Evolutionary conservation across 2,888 invertebrate species (phyloP).

Genomic region (Heliconius ismenius): DNA sequence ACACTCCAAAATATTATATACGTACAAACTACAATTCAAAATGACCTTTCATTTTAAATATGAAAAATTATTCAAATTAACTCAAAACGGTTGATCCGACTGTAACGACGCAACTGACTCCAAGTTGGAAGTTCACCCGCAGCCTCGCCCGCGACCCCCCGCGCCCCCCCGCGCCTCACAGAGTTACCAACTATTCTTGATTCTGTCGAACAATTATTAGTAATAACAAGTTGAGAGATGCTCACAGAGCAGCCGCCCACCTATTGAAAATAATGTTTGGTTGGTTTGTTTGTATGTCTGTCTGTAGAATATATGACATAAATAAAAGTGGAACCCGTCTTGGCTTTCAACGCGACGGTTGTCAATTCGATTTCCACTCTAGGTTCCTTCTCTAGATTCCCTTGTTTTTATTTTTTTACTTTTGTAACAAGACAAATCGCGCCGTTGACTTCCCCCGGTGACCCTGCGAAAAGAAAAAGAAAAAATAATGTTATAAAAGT

Average conservation of each 20-base stretch:
- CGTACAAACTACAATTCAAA: no score
- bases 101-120: conserved; percentile 3
- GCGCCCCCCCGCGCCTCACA: conserved; percentile 19
- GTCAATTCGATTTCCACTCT: no score
- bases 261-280: background rate
- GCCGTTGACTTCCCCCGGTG: no score
- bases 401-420: no score
- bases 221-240: conserved; percentile 25
- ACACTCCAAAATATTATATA: no score
- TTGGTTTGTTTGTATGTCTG: background rate
- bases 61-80: background rate
- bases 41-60: background rate
- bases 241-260: background rate
- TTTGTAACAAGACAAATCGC: no score
- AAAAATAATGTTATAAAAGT: no score
- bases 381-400: no score
- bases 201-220: conserved; percentile 30
- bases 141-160: no score
- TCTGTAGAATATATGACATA: background rate
- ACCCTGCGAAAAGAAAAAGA: no score
- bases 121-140: background rate
- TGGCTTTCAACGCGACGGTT: no score
- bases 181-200: conserved; percentile 24
- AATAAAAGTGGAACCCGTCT: no score
- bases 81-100: background rate